phyloP scores from a whole-genome alignment of 2,797 vertebrate genomes.

The Otus scops region DNA sequence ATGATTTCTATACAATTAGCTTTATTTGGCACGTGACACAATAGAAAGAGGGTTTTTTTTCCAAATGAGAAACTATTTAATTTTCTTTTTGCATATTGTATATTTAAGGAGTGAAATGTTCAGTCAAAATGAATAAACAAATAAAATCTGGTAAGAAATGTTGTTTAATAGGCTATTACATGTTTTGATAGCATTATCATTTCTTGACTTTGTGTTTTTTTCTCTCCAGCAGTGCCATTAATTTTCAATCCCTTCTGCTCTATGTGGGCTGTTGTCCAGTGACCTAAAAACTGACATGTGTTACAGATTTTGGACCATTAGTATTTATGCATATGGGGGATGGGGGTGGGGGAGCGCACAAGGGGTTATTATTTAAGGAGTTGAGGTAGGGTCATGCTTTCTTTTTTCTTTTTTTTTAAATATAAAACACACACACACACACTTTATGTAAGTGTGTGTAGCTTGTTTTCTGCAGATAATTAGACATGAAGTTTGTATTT shows the following conservation, averaged over 20 bases:
- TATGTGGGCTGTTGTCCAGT: constrained; percentile 44
- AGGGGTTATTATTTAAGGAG: background rate
- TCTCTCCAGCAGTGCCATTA: background rate
- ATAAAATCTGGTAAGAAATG: background rate
- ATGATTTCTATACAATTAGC: background rate
- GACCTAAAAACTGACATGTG: constrained; percentile 46
- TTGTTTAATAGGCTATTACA: background rate
- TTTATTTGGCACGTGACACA: background rate
- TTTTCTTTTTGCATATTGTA: background rate
- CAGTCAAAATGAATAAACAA: background rate
- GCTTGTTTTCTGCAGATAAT: background rate
- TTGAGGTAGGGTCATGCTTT: background rate
- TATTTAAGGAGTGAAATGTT: background rate
- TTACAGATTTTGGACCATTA: background rate
- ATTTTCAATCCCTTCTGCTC: constrained; percentile 59
- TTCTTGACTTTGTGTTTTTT: background rate
- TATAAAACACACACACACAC: too few relatives aligned
- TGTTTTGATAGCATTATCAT: background rate
- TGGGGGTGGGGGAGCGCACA: background rate
- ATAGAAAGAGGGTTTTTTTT: background rate
- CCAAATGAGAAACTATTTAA: background rate
- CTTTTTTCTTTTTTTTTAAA: background rate
- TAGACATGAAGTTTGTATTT: background rate
- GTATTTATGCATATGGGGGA: background rate
- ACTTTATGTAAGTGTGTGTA: background rate